Evolutionary conservation across 2,113 vertebrate species (phyloP).

Genomic region (Campylomormyrus tamandua): DNA sequence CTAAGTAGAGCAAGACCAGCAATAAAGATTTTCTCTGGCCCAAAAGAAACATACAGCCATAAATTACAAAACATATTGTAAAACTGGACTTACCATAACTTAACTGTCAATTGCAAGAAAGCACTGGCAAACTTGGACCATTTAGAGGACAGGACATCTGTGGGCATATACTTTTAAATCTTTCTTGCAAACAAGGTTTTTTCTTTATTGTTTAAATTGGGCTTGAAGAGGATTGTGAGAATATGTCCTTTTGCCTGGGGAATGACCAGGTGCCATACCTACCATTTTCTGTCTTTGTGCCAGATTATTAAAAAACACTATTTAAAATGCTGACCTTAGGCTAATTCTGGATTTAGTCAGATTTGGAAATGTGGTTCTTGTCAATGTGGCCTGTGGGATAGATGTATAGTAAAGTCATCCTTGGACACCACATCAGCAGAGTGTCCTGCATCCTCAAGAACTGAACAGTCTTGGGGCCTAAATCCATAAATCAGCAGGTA

Average conservation of each 20-base stretch:
- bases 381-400: background rate
- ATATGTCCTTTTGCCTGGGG: background rate
- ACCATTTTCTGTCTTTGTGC: background rate
- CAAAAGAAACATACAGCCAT: background rate
- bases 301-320: background rate
- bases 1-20: background rate
- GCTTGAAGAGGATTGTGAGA: background rate
- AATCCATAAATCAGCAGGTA: background rate
- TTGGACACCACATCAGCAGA: background rate
- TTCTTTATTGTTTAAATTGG: background rate
- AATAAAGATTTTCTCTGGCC: background rate
- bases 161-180: background rate
- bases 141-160: background rate
- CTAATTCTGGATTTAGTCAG: background rate
- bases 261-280: background rate
- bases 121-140: background rate
- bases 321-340: background rate
- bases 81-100: conserved; percentile 2
- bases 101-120: background rate
- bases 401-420: background rate
- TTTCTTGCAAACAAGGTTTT: background rate
- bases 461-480: background rate
- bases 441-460: background rate
- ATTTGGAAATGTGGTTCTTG: background rate
- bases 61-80: background rate